Base-by-base conservation (phyloP, 2,113 vertebrate genomes). In the Pygoscelis adeliae region DNA sequence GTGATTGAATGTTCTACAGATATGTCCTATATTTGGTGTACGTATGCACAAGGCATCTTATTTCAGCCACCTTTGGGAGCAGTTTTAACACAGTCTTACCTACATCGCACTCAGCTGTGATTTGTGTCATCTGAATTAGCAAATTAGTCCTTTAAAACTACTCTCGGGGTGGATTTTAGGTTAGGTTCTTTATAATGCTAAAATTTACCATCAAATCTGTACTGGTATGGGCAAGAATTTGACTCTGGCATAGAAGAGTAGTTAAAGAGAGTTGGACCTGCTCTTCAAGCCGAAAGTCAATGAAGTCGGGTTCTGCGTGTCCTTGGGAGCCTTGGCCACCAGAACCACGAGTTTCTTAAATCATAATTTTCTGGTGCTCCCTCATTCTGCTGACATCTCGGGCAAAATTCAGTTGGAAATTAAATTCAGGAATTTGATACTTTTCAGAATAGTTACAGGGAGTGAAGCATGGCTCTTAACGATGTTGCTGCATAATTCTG, bases 1-100 rank as follows among this genome's bases (percentile, higher is more conserved):
- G 93, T 79, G 95, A 92, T 73, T 92, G 93, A 93, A 95, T 13
- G 77, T 84, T 96, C 96, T 91, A 29, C 73, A 69, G 7, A 17
- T 26, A 7, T 4, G 30, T 87, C 56, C 46, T 46, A 0, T 40
- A 6, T 69, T 65, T 25, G 29, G 38, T 52, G 52, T 62, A 10
- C 58, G 70, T 81, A 20, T 59, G 59, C 72, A 34, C 50, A 49
- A 49, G 22, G 40, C 36, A 29, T 47, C 83, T 93, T 56, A 10
- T 52, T 90, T 67, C 61, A 61, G 86, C 72, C 61, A 15, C 67
- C 27, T 56, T 52, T 79, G 83, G 70, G 74, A 94, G 53, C 61
- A 49, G 40, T 63, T 87, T 74, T 74, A 67, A 32, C 30, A 6
- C 10, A 5, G 8, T 34, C 44, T 61, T 69, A 15, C 55, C 46